phyloP scores from a whole-genome alignment of 2,797 vertebrate genomes.

The Glossophaga mutica region DNA sequence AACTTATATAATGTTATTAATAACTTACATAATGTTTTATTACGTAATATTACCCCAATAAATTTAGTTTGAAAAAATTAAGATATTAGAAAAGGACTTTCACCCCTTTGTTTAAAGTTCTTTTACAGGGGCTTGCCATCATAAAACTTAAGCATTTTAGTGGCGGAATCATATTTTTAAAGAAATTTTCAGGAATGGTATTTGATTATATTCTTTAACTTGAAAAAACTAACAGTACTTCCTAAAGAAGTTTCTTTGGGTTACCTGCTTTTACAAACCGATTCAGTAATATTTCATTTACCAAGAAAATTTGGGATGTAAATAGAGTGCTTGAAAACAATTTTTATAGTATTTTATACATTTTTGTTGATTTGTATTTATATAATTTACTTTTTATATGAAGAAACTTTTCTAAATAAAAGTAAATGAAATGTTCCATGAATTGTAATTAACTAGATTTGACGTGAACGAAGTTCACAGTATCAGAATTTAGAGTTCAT shows the following conservation, averaged over 20 bases:
- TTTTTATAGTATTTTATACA: slow-evolving; percentile 9
- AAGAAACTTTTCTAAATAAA: slow-evolving; percentile 34
- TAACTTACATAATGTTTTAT: background rate
- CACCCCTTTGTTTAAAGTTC: background rate
- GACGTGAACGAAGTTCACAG: background rate
- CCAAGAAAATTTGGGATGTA: background rate
- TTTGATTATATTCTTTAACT: slow-evolving; percentile 24
- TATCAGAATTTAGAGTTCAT: background rate
- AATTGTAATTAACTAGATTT: slow-evolving; percentile 17
- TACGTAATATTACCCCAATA: background rate
- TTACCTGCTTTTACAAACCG: slow-evolving; percentile 16
- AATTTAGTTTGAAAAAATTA: background rate
- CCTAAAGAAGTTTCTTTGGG: background rate
- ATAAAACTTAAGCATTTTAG: slow-evolving; percentile 21
- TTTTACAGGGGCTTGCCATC: background rate
- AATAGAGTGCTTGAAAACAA: background rate
- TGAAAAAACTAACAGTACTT: background rate
- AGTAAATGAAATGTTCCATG: background rate
- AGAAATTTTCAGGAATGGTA: slow-evolving; percentile 5
- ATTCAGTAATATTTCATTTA: slow-evolving; percentile 1
- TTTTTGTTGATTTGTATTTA: background rate
- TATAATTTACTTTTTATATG: slow-evolving; percentile 30
- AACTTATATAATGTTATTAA: background rate
- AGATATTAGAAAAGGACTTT: background rate
- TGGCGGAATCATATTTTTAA: slow-evolving; percentile 21